Evolutionary conservation across 2,113 vertebrate genomes (phyloP).

Genomic region (Onychostoma macrolepis): DNA sequence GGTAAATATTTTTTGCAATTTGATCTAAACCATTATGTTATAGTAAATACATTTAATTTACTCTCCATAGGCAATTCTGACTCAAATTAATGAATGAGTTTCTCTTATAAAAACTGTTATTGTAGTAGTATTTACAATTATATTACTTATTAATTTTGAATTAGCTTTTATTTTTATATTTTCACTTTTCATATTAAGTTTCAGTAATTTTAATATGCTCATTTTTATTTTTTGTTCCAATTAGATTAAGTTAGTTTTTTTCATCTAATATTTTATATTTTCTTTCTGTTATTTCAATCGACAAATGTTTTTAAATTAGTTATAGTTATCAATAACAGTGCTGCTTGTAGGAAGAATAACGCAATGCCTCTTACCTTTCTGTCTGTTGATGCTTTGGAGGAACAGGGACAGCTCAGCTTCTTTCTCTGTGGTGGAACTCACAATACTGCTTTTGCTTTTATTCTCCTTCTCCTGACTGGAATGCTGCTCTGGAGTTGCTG

Average conservation of each 20-base stretch:
- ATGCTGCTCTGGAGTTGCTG: slow-evolving; percentile 69
- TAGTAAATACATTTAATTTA: too few species aligned
- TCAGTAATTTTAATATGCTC: too few species aligned
- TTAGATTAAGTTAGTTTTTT: not conserved
- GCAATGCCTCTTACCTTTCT: slow-evolving; percentile 83
- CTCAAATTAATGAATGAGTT: too few species aligned
- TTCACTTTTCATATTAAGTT: too few species aligned
- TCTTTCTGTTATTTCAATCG: not conserved
- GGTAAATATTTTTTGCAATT: too few species aligned
- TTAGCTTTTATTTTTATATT: too few species aligned
- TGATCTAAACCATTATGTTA: not conserved
- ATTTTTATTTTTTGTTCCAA: too few species aligned
- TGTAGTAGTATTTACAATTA: too few species aligned
- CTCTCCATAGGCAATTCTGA: not conserved
- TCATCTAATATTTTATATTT: not conserved
- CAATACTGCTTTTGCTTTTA: slow-evolving; percentile 61
- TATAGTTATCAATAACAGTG: not conserved
- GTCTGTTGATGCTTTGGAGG: slow-evolving; percentile 67
- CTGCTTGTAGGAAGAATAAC: not conserved
- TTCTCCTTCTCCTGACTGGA: slow-evolving; percentile 64
- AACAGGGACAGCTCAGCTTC: slow-evolving; percentile 60
- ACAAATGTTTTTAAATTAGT: not conserved
- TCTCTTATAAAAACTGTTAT: too few species aligned
- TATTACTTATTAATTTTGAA: too few species aligned
- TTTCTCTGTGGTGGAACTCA: slow-evolving; percentile 69